phyloP scores from a whole-genome alignment of 2,113 vertebrate species.

The Lamprotornis superbus region DNA sequence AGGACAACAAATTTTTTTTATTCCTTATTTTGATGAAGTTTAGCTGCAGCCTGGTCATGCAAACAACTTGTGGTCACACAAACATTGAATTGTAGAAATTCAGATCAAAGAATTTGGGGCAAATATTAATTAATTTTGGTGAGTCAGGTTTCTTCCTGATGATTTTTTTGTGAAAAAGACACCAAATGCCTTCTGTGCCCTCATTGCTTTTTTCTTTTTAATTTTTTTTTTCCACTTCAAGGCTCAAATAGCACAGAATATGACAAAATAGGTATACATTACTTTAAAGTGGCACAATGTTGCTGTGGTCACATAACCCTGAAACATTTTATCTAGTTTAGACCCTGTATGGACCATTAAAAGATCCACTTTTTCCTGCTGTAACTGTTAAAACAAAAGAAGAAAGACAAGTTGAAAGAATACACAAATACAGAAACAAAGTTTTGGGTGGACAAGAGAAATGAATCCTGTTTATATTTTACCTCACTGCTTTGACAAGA shows the following conservation, averaged over 20 bases:
- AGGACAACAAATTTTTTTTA: background rate
- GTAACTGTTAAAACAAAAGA: background rate
- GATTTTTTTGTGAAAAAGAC: background rate
- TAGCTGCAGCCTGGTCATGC: background rate
- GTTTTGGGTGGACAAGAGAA: background rate
- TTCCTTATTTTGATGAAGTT: background rate
- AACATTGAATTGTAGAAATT: background rate
- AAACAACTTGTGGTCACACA: background rate
- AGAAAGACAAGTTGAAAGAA: background rate
- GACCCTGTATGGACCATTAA: background rate
- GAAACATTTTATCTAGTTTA: background rate
- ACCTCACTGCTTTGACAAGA: background rate
- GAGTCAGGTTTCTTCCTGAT: background rate
- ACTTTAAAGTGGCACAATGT: background rate
- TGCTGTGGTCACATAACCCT: background rate
- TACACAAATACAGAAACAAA: background rate
- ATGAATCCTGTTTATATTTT: background rate
- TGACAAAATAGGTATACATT: background rate
- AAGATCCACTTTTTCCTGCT: background rate
- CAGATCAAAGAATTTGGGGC: background rate
- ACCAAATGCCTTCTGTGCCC: background rate
- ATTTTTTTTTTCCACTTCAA: background rate
- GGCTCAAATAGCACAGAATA: background rate
- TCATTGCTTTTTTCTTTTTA: accelerated
- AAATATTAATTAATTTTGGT: background rate